These are phyloP conservation scores for Drosophila fuyamai DNA, from an alignment of 1,140 invertebrate species.

Conservation along the genomic window DNA sequence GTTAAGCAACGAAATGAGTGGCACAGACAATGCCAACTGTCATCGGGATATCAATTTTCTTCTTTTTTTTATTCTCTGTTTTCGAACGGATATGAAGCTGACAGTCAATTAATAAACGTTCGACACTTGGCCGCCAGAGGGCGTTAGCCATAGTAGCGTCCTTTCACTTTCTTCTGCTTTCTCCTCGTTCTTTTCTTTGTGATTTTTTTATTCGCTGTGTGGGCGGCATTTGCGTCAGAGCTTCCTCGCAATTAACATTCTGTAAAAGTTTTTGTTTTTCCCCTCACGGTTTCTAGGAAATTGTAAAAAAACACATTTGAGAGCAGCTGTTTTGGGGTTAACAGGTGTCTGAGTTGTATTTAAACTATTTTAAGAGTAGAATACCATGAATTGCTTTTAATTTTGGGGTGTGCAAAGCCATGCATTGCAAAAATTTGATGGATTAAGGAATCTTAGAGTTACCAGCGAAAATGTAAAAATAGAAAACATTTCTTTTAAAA, in stretches of 20 bases:
- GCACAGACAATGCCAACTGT: slow-evolving; percentile 41
- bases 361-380: slow-evolving; percentile 3
- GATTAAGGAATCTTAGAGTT: slow-evolving; percentile 4
- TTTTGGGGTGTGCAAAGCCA: not conserved
- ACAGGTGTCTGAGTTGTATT: slow-evolving; percentile 34
- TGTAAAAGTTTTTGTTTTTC: slow-evolving; percentile 28
- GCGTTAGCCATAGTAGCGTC: slow-evolving; percentile 33
- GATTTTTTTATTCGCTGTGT: slow-evolving; percentile 20
- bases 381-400: slow-evolving; percentile 24
- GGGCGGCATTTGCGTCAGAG: slow-evolving; percentile 57
- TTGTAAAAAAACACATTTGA: slow-evolving; percentile 14
- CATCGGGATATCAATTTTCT: slow-evolving; percentile 34
- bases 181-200: slow-evolving; percentile 2
- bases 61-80: slow-evolving; percentile 7
- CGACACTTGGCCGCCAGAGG: slow-evolving; percentile 53
- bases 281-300: slow-evolving; percentile 8
- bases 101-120: slow-evolving; percentile 73
- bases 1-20: slow-evolving; percentile 41
- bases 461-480: not conserved
- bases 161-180: slow-evolving; percentile 36
- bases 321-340: slow-evolving; percentile 14
- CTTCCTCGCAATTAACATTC: slow-evolving; percentile 57
- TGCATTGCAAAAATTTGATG: not conserved
- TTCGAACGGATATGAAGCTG: slow-evolving; percentile 53
- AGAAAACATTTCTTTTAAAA: not conserved